Conservation (phyloP, 2,113 vertebrate genomes). For the Sphyrna mokarran region DNA sequence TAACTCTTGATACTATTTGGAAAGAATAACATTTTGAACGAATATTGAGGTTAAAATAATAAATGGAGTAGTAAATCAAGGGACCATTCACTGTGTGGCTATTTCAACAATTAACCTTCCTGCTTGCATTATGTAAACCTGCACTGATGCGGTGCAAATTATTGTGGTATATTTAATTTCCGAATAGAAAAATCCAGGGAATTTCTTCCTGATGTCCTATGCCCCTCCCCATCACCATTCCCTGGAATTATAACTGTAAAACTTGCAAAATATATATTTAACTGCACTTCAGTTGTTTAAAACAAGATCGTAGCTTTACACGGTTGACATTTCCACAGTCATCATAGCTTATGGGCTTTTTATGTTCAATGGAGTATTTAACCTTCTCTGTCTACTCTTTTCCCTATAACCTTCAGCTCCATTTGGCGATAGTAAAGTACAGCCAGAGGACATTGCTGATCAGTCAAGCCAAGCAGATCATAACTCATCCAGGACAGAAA, state of each 20-base stretch:
- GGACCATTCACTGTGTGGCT: not conserved
- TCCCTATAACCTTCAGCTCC: not conserved
- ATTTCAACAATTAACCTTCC: not conserved
- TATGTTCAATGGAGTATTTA: slow-evolving; percentile 12
- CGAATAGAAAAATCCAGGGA: not conserved
- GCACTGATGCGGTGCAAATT: not conserved
- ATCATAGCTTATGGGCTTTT: not conserved
- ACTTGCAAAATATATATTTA: not conserved
- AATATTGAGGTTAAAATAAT: not conserved
- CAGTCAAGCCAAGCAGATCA: slow-evolving; percentile 19
- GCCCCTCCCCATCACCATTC: not conserved
- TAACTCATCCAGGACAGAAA: not conserved
- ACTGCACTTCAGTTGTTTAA: not conserved
- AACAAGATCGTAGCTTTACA: not conserved
- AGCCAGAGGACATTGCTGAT: slow-evolving; percentile 21
- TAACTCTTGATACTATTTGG: not conserved
- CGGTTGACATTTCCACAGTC: not conserved
- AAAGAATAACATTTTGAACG: not conserved
- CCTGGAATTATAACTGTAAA: not conserved
- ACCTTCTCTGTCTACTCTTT: not conserved
- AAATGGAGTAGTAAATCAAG: not conserved
- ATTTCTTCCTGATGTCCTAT: not conserved
- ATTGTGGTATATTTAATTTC: not conserved
- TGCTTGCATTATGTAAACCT: not conserved
- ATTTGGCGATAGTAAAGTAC: slow-evolving; percentile 5